Evolutionary conservation across 1,140 invertebrate species (phyloP), one percentile per base, ranked within the genome.

Genomic region (Ooceraea biroi): DNA sequence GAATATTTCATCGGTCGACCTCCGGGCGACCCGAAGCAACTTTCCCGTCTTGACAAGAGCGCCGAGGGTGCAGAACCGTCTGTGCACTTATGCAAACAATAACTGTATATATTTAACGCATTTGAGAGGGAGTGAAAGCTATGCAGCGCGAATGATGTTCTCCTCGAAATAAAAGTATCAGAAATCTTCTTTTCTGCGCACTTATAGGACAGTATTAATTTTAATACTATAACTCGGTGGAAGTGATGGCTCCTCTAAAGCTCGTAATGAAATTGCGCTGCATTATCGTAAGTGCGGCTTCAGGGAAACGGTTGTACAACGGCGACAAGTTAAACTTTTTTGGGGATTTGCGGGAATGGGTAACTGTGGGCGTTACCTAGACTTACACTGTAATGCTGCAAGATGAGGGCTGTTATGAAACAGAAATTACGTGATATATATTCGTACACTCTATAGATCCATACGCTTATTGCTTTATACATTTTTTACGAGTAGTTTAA

Each of bases 221-320:
- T 46, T 65, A 65, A 77, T 77, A 66, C 74, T 27, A 36, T 14
- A 60, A 77, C 27, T 5, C n/a, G n/a, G 27, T 55, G 60, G 46
- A 2, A 19, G 3, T 19, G 48, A 72, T 66, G 36, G 69, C 52
- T 72, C 73, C 66, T 82, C 30, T 30, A 55, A 25, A 44, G 52
- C 25, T 48, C 25, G 63, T 17, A 46, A 3, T 55, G 66, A 86
- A 78, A 86, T 86, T 85, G 77, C 74, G 44, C 58, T 52, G 60
- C 46, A 86, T 86, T 85, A 85, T 44, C 48, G 61, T 73, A 86
- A 86, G 74, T 73, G 60, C 44, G 58, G 14, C 57, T 85, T 72
- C n/a, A 46, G 68, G 85, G 61, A 82, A 82, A 68, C 66, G 65
- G 48, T 48, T 46, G 7, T 46, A 36, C 36, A 41, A 19, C 65